Evolutionary conservation across 2,888 invertebrate genomes (phyloP), one percentile per base, ranked within the genome.

Genomic region (Tortricodes alternella): DNA sequence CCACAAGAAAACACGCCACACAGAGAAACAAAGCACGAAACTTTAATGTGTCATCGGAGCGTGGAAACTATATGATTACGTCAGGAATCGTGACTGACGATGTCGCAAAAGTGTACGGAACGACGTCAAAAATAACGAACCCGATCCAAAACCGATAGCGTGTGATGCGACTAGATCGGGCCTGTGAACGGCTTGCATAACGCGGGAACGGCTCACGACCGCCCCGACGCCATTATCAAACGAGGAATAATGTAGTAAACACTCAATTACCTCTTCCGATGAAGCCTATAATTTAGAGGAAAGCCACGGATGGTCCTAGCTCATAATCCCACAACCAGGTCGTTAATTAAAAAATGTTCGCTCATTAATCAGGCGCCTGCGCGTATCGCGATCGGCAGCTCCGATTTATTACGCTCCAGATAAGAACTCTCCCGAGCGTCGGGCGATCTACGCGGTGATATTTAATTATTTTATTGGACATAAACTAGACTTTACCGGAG

Each of bases 271-370:
- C 76, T 77, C 67, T 64, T 71, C 64, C 66, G 68, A 63, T 62
- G 61, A 60, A 64, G 65, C 71, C 73, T 75, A 77, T 83, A 80
- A 80, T 78, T 80, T 75, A 76, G 70, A 67, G 63, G 72, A 78
- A 78, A 77, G 73, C 24, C 58, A 34, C 18, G 19, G 8, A 11
- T 13, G 27, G 19, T 18, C 65, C 66, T 64, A 61, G 66, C 70
- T 74, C 73, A 74, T 76, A 78, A 75, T 65, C 70, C 69, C 68
- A 44, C 62, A 61, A 61, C 59, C 49, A 60, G 65, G 63, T 77
- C 76, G 75, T 83, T 80, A 83, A 85, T 84, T 83, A 84, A 83
- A 80, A 84, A 83, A 73, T 74, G 72, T 71, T 70, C 60, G 66
- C 70, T 76, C 82, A 81, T 85, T 83, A 79, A 85, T 84, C 81